phyloP scores from a whole-genome alignment of 2,113 vertebrate genomes.

The Aleadryas rufinucha region DNA sequence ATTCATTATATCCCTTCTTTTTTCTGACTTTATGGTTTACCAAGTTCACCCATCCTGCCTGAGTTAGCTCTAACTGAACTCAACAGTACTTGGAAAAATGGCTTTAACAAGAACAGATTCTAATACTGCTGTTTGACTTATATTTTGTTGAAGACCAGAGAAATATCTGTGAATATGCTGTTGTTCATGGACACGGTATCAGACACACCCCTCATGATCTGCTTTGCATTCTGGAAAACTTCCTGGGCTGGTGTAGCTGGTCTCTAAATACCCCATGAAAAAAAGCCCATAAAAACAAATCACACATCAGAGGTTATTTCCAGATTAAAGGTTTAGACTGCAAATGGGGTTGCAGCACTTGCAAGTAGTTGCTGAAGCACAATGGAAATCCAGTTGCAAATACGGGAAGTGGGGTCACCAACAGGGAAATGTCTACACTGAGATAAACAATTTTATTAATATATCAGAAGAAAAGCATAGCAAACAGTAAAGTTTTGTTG shows the following conservation, averaged over 20 bases:
- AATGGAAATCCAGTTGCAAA: neutral
- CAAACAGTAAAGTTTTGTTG: neutral
- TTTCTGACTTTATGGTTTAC: neutral
- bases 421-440: neutral
- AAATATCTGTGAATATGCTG: neutral
- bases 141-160: neutral
- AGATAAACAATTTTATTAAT: neutral
- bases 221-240: neutral
- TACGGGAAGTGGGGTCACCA: neutral
- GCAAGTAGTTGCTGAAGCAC: neutral
- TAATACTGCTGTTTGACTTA: neutral
- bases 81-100: neutral
- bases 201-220: neutral
- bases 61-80: neutral
- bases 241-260: neutral
- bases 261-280: neutral
- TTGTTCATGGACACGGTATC: neutral
- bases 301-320: neutral
- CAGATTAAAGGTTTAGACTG: neutral
- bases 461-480: neutral
- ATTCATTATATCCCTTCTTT: neutral
- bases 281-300: neutral
- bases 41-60: neutral
- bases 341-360: neutral
- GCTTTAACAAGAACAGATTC: neutral